Evolutionary conservation across 92 coral and sea anemone genomes (phyloP), one percentile per base, ranked within the genome.

Genomic region (Porites cylindrica): DNA sequence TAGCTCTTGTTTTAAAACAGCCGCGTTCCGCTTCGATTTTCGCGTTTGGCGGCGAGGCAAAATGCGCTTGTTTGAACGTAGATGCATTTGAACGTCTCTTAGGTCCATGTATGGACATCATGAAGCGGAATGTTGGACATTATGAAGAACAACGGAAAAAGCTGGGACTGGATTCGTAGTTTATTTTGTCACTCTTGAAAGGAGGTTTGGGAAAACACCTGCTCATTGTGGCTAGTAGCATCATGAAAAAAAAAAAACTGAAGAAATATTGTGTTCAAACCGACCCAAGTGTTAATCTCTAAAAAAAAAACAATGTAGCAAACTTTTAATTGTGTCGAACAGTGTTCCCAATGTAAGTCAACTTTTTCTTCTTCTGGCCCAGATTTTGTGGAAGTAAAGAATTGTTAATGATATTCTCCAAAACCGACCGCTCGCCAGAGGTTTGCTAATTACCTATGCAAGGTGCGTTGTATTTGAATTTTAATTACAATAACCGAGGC

Each of bases 81-180:
- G 99, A 90, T 58, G 99, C 99, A 20, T 97, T 97, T 70, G 99
- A 97, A 72, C 94, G 99, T 32, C 96, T 97, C 29, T 93, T 97
- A 8, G 99, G 99, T 9, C 95, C 99, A 1, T 95, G 98, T 68
- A 94, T 91, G 96, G 99, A 97, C 19, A 94, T 97, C 52, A 97
- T 97, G 99, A 97, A 95, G 72, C 91, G 99, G 83, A 97, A 97
- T 82, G 92, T 94, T 17, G 89, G 87, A 21, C 89, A 97, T 53
- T 97, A 97, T 80, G 97, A 97, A 76, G 94, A 89, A 61, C 98
- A 95, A 76, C 88, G 97, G 51, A 97, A 95, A 77, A 93, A 90
- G 58, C 89, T 97, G 23, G 99, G 99, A 38, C 84, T 97, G 64
- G 95, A 89, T 69, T 88, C 80, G 17, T 20, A 80, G 62, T 64